These are phyloP conservation scores for Empidonax traillii DNA, from an alignment of 2,113 vertebrate genomes.

Conservation along the genomic window DNA sequence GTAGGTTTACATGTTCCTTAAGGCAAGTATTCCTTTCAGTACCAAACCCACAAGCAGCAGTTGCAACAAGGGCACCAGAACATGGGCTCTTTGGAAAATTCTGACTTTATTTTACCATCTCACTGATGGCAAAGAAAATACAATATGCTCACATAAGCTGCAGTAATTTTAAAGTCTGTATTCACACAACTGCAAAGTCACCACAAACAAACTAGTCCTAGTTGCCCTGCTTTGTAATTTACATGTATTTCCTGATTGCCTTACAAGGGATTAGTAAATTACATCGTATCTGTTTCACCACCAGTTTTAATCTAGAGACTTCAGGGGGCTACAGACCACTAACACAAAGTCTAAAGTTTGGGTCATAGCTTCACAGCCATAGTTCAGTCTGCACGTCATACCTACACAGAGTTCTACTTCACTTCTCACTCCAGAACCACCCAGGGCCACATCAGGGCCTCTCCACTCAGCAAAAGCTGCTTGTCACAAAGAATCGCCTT, in stretches of 20 bases:
- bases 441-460: neutral
- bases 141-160: neutral
- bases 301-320: neutral
- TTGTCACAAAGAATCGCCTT: neutral
- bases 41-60: neutral
- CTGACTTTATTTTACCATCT: neutral
- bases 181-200: neutral
- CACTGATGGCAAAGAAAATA: neutral
- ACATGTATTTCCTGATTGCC: neutral
- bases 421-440: neutral
- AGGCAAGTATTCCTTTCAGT: neutral
- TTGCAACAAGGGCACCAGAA: neutral
- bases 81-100: neutral
- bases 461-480: neutral
- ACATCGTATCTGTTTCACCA: neutral
- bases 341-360: neutral
- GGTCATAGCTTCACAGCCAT: neutral
- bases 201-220: neutral
- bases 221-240: neutral
- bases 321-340: neutral
- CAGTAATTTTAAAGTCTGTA: neutral
- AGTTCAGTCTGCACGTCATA: neutral
- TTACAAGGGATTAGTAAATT: neutral
- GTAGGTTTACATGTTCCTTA: neutral
- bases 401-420: neutral